Evolutionary conservation across 2,113 vertebrate species (phyloP), one percentile per base, ranked within the genome.

Genomic region (Nothocercus julius): DNA sequence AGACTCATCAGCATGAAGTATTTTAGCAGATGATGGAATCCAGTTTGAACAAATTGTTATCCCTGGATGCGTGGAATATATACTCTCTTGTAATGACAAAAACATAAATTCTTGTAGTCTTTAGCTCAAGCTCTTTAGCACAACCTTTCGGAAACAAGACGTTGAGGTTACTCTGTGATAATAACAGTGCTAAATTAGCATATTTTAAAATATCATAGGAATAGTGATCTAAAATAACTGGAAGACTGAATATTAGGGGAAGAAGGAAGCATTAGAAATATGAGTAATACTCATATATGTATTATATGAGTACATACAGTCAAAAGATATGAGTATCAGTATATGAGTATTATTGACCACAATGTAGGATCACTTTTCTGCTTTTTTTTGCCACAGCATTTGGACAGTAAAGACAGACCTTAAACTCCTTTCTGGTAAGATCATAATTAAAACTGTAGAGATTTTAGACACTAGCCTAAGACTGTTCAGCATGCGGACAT

Each of bases 21-120:
- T 96, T 95, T 94, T 74, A 67, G 40, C 38, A 14, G 49, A 61
- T 83, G 42, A 89, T 91, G 30, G 34, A 87, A 93, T 77, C 70
- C 45, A 83, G 5, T 32, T 69, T 72, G 30, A 27, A 70, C 7
- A 94, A 95, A 61, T 80, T 59, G 7, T 45, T 93, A 1, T 73
- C 62, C 75, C 44, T 47, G 22, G 11, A 32, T 78, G 45, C 18
- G n/a, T 34, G 62, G 54, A 85, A 84, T 40, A 40, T 8, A 8
- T 8, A 8, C 72, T 49, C 61, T 13, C 64, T 27, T 30, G 22
- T 85, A 51, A 24, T 4, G 77, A 45, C 82, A 62, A 95, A 92
- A 92, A 88, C 73, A 58, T 92, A 83, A 93, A 87, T 63, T 13
- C 54, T 68, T 83, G 38, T 89, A 72, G 83, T 44, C 6, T 0